These are phyloP conservation scores for Cryptotermes secundus DNA, from an alignment of 1,140 invertebrate species.

Conservation along the genomic window DNA sequence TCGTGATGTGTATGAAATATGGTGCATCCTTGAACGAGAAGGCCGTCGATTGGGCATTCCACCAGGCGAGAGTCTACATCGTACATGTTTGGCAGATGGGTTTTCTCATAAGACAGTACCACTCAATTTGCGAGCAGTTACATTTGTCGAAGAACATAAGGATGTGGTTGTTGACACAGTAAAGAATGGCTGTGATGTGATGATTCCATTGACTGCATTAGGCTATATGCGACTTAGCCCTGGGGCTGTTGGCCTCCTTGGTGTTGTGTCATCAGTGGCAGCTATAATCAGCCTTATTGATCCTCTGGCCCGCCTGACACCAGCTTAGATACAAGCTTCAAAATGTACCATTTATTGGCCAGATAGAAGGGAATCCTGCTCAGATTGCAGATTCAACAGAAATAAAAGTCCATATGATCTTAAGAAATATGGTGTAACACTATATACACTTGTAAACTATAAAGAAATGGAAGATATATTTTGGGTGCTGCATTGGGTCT, in stretches of 20 bases:
- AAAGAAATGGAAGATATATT: conserved; percentile 38
- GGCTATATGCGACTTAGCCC: conserved; percentile 74
- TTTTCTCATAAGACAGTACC: conserved; percentile 35
- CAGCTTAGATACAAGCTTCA: conserved; percentile 50
- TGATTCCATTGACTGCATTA: conserved; percentile 76
- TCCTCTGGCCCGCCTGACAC: conserved; percentile 66
- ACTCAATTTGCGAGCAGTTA: conserved; percentile 48
- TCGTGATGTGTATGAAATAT: conserved; percentile 79
- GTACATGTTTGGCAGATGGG: conserved; percentile 1
- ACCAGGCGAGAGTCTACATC: conserved; percentile 24
- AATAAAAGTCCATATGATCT: neutral
- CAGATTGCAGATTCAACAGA: neutral
- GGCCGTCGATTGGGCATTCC: conserved; percentile 34
- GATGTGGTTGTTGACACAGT: conserved; percentile 74
- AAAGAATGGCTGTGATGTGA: conserved; percentile 83
- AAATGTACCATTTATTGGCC: neutral
- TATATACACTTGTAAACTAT: neutral
- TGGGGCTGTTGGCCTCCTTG: conserved; percentile 72
- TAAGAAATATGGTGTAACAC: neutral
- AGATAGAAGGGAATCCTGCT: neutral
- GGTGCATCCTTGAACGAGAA: conserved; percentile 56
- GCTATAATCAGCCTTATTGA: conserved; percentile 71
- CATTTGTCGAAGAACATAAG: conserved; percentile 58
- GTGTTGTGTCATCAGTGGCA: conserved; percentile 73
- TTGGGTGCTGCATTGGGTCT: too few relatives aligned